phyloP scores from a whole-genome alignment of 2,797 vertebrate species.

The Adelosebastes latens region DNA sequence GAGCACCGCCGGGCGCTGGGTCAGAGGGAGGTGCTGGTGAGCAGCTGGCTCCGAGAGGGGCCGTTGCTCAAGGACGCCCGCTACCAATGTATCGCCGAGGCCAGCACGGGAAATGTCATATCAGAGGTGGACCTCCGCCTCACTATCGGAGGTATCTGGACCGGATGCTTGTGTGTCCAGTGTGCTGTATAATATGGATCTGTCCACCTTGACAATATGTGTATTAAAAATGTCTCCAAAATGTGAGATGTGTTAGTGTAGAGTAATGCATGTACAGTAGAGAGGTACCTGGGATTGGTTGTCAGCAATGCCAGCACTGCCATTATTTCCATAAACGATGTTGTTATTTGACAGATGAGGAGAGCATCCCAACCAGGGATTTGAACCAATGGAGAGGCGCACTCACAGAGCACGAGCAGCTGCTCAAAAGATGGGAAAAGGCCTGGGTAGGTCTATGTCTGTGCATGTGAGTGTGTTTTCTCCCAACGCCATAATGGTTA shows the following conservation, averaged over 20 bases:
- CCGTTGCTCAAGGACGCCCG: conserved; percentile 81
- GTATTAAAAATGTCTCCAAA: not conserved
- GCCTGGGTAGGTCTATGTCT: conserved; percentile 85
- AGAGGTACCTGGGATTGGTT: not conserved
- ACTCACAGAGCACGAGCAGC: conserved; percentile 85
- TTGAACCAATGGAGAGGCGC: conserved; percentile 87
- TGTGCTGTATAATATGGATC: not conserved
- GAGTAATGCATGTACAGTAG: not conserved
- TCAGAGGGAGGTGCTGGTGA: conserved; percentile 80
- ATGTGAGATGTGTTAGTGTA: not conserved
- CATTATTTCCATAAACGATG: conserved; percentile 30
- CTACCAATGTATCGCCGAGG: conserved; percentile 87
- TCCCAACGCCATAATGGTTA: not conserved
- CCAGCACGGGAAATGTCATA: conserved; percentile 77
- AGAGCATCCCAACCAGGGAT: conserved; percentile 83
- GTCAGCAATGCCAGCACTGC: not conserved
- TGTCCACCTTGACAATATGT: not conserved
- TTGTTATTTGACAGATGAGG: conserved; percentile 82
- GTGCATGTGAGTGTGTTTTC: conserved; percentile 3
- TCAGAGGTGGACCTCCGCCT: conserved; percentile 84
- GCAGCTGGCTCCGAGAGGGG: conserved; percentile 90
- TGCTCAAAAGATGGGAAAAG: conserved; percentile 90
- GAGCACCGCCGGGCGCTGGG: conserved; percentile 81
- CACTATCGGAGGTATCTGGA: conserved; percentile 76
- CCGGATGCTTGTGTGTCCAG: not conserved